A percentile compares a stretch with the other conserved stretches of the same genome.
These are phyloP conservation scores for Clostera curtula DNA, from an alignment of 2,888 invertebrate species.

Conservation along the genomic window DNA sequence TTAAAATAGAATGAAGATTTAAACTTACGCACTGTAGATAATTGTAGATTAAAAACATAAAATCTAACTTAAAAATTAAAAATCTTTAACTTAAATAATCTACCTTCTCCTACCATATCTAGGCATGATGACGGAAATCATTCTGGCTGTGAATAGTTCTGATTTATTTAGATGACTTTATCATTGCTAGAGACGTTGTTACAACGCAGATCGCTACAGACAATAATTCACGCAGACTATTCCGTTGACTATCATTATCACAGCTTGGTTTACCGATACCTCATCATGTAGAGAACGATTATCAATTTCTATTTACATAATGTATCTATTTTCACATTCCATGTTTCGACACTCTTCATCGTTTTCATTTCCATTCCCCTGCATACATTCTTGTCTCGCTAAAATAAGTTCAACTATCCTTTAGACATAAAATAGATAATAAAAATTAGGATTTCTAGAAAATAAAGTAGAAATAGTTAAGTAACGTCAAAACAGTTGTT, in stretches of 20 bases:
- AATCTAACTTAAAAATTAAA: slow-evolving; percentile 47
- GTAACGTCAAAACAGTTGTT: slow-evolving; percentile 63
- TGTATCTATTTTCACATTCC: slow-evolving; percentile 26
- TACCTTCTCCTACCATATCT: slow-evolving; percentile 66
- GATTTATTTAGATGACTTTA: slow-evolving; percentile 54
- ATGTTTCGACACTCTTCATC: slow-evolving; percentile 15
- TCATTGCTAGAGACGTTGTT: slow-evolving; percentile 26
- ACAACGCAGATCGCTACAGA: slow-evolving; percentile 37
- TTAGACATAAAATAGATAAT: slow-evolving; percentile 50
- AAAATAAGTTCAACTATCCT: slow-evolving; percentile 38
- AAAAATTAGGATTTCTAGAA: slow-evolving; percentile 50
- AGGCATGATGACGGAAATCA: slow-evolving; percentile 66
- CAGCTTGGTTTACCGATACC: slow-evolving; percentile 19
- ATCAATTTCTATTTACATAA: slow-evolving; percentile 52
- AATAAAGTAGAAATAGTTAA: slow-evolving; percentile 58
- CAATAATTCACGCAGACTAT: slow-evolving; percentile 38
- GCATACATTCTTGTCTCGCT: slow-evolving; percentile 30
- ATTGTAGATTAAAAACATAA: slow-evolving; percentile 56
- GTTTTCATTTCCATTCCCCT: slow-evolving; percentile 17
- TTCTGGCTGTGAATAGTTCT: slow-evolving; percentile 71
- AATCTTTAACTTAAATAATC: slow-evolving; percentile 40
- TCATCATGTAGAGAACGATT: slow-evolving; percentile 23
- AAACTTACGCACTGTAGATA: slow-evolving; percentile 72
- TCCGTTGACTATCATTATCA: slow-evolving; percentile 12
- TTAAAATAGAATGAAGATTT: slow-evolving; percentile 57